phyloP scores from a whole-genome alignment of 2,888 invertebrate species.

The Strigamia transsilvanica region DNA sequence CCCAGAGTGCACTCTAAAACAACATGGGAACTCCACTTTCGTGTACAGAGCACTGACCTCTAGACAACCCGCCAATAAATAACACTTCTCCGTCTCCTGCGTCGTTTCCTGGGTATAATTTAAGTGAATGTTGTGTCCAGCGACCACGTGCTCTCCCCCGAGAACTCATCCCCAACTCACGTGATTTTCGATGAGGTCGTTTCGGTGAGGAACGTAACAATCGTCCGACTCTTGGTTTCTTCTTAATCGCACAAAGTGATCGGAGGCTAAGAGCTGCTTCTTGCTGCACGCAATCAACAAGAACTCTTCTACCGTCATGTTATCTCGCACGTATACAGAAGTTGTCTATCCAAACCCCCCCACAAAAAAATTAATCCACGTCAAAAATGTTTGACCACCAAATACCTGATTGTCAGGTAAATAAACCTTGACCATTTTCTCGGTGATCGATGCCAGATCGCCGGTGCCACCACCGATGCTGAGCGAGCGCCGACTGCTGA shows the following conservation, averaged over 20 bases:
- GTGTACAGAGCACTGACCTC: too few relatives aligned
- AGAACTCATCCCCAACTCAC: conserved; percentile 72
- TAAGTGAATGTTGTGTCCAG: too few relatives aligned
- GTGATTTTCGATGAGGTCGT: conserved; percentile 93
- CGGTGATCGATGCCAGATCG: conserved; percentile 63
- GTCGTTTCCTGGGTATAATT: too few relatives aligned
- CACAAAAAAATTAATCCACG: background rate
- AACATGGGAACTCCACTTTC: too few relatives aligned
- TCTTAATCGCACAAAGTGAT: conserved; percentile 94
- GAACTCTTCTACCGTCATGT: conserved; percentile 96
- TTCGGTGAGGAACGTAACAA: conserved; percentile 94
- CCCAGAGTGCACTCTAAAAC: too few relatives aligned
- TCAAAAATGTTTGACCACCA: background rate
- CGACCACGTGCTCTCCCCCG: too few relatives aligned
- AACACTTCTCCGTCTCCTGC: too few relatives aligned
- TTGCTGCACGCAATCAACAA: conserved; percentile 90
- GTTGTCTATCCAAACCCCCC: conserved; percentile 68
- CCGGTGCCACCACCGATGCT: conserved; percentile 87
- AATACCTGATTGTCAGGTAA: conserved; percentile 78
- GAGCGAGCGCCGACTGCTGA: conserved; percentile 78
- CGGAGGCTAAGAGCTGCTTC: conserved; percentile 90
- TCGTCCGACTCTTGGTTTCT: conserved; percentile 94
- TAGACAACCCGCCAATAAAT: too few relatives aligned
- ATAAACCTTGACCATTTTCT: conserved; percentile 88
- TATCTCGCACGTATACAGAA: conserved; percentile 85